phyloP scores from a whole-genome alignment of 2,888 invertebrate species.

The Parelbella ahira region DNA sequence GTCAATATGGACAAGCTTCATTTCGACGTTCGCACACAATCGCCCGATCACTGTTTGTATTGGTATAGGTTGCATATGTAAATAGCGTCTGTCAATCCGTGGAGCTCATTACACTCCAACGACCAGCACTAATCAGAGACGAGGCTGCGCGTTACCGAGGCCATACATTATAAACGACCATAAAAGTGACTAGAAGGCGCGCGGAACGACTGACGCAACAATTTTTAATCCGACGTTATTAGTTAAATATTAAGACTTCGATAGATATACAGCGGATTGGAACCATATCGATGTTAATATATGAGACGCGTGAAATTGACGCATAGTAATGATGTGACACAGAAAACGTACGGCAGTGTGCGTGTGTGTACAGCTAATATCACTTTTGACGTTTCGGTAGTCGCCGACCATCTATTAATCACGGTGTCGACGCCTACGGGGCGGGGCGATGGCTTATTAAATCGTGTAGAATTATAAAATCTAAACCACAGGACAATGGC shows the following conservation, averaged over 20 bases:
- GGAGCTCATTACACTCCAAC: conserved; percentile 36
- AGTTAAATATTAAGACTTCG: conserved; percentile 59
- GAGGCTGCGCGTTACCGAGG: conserved; percentile 37
- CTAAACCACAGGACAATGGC: conserved; percentile 53
- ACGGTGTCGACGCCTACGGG: conserved; percentile 71
- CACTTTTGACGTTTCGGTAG: conserved; percentile 52
- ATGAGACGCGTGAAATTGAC: conserved; percentile 51
- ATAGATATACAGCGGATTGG: conserved; percentile 47
- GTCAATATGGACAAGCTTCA: conserved; percentile 26
- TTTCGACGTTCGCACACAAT: conserved; percentile 29
- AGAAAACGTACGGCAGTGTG: conserved; percentile 8
- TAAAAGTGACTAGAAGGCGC: conserved; percentile 39
- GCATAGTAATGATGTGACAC: conserved; percentile 4
- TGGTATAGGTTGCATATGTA: conserved; percentile 26
- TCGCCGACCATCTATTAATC: conserved; percentile 66
- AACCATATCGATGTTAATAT: conserved; percentile 58
- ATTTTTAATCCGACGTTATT: conserved; percentile 55
- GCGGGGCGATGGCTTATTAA: conserved; percentile 73
- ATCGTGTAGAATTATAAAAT: conserved; percentile 69
- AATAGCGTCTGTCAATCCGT: conserved; percentile 28
- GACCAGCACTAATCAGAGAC: conserved; percentile 38
- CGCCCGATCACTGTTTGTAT: conserved; percentile 25
- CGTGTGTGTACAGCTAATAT: conserved; percentile 29
- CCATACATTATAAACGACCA: conserved; percentile 41
- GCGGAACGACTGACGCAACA: conserved; percentile 37